phyloP scores from a whole-genome alignment of 2,113 vertebrate species.

The Caranx melampygus region DNA sequence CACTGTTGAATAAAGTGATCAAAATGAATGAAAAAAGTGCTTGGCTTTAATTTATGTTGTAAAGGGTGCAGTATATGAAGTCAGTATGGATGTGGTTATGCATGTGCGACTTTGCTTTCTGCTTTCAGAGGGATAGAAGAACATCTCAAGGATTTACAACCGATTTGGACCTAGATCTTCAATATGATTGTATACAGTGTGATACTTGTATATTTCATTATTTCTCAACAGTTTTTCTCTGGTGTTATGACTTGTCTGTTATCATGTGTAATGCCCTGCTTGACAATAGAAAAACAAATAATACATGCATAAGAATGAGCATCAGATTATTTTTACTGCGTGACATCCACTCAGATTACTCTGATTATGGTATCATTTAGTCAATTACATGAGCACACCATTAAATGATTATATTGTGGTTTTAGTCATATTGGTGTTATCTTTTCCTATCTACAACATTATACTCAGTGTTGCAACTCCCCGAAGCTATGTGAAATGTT shows the following conservation, averaged over 20 bases:
- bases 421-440: neutral
- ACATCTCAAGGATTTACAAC: neutral
- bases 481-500: neutral
- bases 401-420: neutral
- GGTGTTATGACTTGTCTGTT: neutral
- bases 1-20: conserved; percentile 20
- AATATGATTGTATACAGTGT: neutral
- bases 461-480: neutral
- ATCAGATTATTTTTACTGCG: neutral
- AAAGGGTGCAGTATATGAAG: conserved; percentile 14
- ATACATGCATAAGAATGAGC: neutral
- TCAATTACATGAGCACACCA: neutral
- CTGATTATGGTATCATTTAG: neutral
- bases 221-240: neutral
- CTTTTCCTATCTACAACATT: neutral
- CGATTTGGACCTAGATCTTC: neutral
- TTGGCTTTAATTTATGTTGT: neutral
- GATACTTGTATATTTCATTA: neutral
- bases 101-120: neutral
- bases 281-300: neutral
- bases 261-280: neutral
- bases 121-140: neutral
- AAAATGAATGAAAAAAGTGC: conserved; percentile 9
- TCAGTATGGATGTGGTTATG: neutral
- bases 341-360: neutral